Evolutionary conservation across 2,888 invertebrate species (phyloP).

Genomic region (Drosophila emarginata): DNA sequence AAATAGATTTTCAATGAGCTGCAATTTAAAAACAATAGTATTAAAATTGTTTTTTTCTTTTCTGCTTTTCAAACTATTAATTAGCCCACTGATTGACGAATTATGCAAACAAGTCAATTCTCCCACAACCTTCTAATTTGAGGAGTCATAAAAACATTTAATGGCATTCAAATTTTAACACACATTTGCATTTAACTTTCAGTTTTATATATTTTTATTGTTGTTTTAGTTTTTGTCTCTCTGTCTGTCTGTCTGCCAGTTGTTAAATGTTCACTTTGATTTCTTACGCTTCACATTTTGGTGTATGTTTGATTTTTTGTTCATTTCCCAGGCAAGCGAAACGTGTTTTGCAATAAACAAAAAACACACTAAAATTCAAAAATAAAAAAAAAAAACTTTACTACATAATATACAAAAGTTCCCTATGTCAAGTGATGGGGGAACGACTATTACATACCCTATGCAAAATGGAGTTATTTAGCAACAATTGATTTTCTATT

Average conservation of each 20-base stretch:
- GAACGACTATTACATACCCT: not conserved
- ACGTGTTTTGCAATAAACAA: conserved; percentile 63
- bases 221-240: conserved; percentile 22
- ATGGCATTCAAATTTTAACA: conserved; percentile 18
- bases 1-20: not conserved
- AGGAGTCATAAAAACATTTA: conserved; percentile 14
- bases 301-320: conserved; percentile 28
- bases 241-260: conserved; percentile 4
- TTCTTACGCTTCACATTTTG: conserved; percentile 47
- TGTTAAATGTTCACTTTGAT: conserved; percentile 9
- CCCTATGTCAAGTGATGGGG: not conserved
- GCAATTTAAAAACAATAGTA: not conserved
- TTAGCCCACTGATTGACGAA: conserved; percentile 8
- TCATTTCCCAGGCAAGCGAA: conserved; percentile 58
- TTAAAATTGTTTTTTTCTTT: not conserved
- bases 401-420: not conserved
- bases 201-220: conserved; percentile 37
- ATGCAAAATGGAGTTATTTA: too few species aligned
- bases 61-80: not conserved
- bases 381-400: not conserved
- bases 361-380: conserved; percentile 7
- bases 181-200: conserved; percentile 40
- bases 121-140: conserved; percentile 18
- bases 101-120: conserved; percentile 6
- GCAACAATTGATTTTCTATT: too few species aligned